Conservation (phyloP, 2,888 invertebrate species). For the Drosophila maculinotata region DNA sequence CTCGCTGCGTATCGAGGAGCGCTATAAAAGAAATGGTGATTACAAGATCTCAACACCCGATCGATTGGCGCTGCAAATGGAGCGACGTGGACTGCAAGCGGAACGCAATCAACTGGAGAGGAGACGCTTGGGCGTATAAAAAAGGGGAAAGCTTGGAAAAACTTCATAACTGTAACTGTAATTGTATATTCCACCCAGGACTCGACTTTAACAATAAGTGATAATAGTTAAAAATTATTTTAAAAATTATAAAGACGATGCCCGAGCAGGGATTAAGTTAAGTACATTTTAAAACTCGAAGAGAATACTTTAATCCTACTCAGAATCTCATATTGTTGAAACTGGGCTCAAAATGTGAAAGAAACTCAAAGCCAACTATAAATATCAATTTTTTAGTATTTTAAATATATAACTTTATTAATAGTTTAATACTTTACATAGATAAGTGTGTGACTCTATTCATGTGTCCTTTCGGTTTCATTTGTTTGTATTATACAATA, state of each 20-base stretch:
- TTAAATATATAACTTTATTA: constrained; percentile 56
- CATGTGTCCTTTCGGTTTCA: constrained; percentile 27
- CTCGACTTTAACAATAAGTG: neutral
- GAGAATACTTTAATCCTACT: neutral
- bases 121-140: constrained; percentile 22
- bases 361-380: neutral
- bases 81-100: constrained; percentile 3
- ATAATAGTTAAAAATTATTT: neutral
- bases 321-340: neutral
- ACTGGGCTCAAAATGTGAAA: constrained; percentile 1
- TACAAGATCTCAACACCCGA: constrained; percentile 69
- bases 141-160: neutral
- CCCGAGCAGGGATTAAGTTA: too few relatives aligned
- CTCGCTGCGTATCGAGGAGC: constrained; percentile 60
- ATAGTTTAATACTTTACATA: constrained; percentile 57
- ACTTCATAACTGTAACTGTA: neutral
- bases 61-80: constrained; percentile 62
- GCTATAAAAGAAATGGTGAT: constrained; percentile 32
- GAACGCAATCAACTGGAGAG: constrained; percentile 15
- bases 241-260: too few relatives aligned
- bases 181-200: neutral
- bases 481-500: constrained; percentile 52
- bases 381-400: constrained; percentile 30
- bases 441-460: constrained; percentile 43
- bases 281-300: neutral